Evolutionary conservation across 2,888 invertebrate genomes (phyloP), one percentile per base, ranked within the genome.

Genomic region (Apotomis betuletana): DNA sequence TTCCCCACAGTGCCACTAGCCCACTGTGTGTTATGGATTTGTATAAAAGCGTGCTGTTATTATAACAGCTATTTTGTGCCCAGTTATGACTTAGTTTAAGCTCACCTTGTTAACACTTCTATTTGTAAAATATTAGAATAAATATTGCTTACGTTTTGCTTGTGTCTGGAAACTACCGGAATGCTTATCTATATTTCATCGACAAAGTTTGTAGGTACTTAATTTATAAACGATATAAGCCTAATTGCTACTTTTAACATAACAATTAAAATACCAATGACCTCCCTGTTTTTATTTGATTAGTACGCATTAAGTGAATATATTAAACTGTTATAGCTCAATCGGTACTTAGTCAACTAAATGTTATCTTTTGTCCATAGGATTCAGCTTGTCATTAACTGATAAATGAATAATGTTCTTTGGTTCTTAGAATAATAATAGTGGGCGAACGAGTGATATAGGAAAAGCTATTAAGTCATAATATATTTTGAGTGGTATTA

Each of bases 41-140:
- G 8, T 36, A 46, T 46, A 1, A 12, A 49, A 49, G 57, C 57
- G 55, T 67, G 65, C 46, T 49, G 67, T 67, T 49, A 67, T 46
- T 36, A 46, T 49, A 49, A 49, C 49, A 27, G 49, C 5, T 36
- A 36, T 38, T 46, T 44, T 46, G 57, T 58, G 49, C 36, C 58
- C 27, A 67, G 58, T 58, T 57, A 58, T 38, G 13, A 41, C 41
- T 41, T 41, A 41, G 41, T 41, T 41, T 6, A 41, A 41, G 12
- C 46, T 8, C 41, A 4, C 6, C 6, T 12, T 54, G 9, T 36
- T 36, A 36, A 3, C 36, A 46, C 5, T 49, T 46, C 57, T 4
- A 41, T 58, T 44, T 3, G 27, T 27, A 44, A 44, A 8, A 44
- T 8, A 44, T 44, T 44, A 44, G 8, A 44, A 44, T 10, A 49